phyloP scores from a whole-genome alignment of 1,140 invertebrate species.

The Ylistrum balloti region DNA sequence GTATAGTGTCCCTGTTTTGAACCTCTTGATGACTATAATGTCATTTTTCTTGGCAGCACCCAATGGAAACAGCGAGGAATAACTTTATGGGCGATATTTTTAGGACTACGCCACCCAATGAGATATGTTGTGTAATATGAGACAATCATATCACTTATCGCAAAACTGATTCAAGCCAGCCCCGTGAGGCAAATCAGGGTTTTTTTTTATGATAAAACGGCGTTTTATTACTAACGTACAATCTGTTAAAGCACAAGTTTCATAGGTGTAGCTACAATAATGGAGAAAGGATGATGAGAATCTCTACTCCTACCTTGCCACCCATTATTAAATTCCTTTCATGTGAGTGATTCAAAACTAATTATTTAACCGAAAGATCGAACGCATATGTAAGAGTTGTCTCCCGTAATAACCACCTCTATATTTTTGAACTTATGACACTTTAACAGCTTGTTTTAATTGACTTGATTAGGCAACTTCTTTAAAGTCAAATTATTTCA shows the following conservation, averaged over 20 bases:
- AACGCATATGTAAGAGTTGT: background rate
- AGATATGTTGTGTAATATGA: background rate
- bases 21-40: too few species aligned
- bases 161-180: background rate
- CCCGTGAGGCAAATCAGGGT: background rate
- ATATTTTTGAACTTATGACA: too few species aligned
- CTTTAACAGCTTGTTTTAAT: too few species aligned
- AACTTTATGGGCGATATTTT: background rate
- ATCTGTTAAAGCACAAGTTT: background rate
- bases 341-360: background rate
- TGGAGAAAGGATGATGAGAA: background rate
- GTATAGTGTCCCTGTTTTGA: too few species aligned
- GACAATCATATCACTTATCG: background rate
- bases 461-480: too few species aligned
- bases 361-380: background rate
- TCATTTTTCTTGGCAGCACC: background rate
- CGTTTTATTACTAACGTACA: background rate
- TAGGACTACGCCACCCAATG: background rate
- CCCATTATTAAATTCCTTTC: background rate
- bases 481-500: too few species aligned
- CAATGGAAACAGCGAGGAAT: background rate
- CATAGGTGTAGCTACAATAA: background rate
- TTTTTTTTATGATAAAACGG: background rate
- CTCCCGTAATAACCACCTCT: background rate
- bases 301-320: too few species aligned